Evolutionary conservation across 2,113 vertebrate genomes (phyloP).

Genomic region (Vulpes lagopus): DNA sequence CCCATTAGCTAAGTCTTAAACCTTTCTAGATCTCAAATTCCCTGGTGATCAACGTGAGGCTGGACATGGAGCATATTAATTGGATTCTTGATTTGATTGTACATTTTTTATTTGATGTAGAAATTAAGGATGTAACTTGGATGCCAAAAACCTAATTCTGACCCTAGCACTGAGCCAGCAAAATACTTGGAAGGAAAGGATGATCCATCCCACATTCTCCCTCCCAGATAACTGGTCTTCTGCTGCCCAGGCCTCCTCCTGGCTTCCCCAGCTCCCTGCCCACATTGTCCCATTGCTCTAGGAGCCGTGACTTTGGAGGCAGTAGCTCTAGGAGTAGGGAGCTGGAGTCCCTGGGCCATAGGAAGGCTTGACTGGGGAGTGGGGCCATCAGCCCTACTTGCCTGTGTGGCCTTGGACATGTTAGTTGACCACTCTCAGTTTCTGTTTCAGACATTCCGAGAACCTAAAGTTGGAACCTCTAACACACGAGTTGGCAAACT

Average conservation of each 20-base stretch:
- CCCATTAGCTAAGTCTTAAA: not conserved
- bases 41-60: not conserved
- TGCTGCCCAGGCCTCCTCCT: not conserved
- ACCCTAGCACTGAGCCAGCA: not conserved
- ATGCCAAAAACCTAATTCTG: not conserved
- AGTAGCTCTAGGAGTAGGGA: not conserved
- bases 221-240: not conserved
- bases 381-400: not conserved
- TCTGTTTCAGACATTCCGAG: slow-evolving; percentile 42
- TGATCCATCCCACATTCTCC: not conserved
- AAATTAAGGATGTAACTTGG: not conserved
- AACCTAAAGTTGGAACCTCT: not conserved
- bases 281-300: not conserved
- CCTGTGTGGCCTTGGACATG: not conserved
- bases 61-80: not conserved
- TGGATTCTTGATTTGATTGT: slow-evolving; percentile 8
- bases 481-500: not conserved
- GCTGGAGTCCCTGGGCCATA: not conserved
- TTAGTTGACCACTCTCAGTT: not conserved
- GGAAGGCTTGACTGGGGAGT: not conserved
- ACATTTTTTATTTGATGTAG: not conserved
- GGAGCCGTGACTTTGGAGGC: not conserved
- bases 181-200: not conserved
- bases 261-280: not conserved
- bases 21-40: not conserved